Evolutionary conservation across 1,140 invertebrate species (phyloP).

Genomic region (Tetranychus cinnabarinus): DNA sequence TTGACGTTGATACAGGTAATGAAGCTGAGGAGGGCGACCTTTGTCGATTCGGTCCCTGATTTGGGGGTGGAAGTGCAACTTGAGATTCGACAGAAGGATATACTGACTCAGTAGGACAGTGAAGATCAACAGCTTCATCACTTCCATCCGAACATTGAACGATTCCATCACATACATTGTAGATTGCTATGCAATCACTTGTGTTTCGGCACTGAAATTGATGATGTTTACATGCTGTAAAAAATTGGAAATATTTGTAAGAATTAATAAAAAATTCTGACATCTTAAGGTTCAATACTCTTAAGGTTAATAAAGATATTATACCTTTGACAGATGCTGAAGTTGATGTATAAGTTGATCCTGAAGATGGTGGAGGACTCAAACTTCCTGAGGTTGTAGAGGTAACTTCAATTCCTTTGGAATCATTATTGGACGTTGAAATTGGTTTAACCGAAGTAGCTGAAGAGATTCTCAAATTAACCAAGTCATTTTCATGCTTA

Average conservation of each 20-base stretch:
- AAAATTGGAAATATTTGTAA: neutral
- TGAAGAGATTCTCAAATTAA: constrained; percentile 32
- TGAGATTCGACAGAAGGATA: neutral
- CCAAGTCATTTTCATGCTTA: constrained; percentile 55
- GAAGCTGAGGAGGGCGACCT: no score
- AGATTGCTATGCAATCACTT: constrained; percentile 76
- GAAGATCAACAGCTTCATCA: constrained; percentile 57
- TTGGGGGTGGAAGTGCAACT: no score
- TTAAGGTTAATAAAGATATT: neutral
- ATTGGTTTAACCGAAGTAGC: neutral
- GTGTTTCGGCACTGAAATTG: constrained; percentile 64
- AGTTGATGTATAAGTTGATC: neutral
- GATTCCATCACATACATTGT: constrained; percentile 84
- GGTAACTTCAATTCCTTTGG: neutral
- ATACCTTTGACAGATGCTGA: neutral
- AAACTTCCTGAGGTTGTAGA: neutral
- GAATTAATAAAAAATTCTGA: neutral
- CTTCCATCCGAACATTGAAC: constrained; percentile 66
- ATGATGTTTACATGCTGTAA: constrained; percentile 25
- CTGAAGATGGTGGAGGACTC: neutral
- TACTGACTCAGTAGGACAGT: constrained; percentile 33
- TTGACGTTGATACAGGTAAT: no score
- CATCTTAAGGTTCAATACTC: no score
- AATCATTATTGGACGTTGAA: neutral
- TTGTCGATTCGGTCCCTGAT: no score